Conservation (phyloP, 2,888 invertebrate species). For the Blera fallax region DNA sequence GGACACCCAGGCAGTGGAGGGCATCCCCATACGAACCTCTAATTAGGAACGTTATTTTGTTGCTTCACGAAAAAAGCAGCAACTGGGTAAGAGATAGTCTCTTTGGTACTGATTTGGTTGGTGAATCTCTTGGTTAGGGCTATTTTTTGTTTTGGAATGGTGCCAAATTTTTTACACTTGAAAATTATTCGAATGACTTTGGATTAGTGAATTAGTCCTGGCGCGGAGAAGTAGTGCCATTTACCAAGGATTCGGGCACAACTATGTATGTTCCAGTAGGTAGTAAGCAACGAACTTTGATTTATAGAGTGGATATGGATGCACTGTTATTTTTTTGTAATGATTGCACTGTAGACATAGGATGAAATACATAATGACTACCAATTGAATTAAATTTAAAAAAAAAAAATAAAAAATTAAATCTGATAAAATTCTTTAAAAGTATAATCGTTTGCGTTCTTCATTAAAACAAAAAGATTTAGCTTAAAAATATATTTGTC, state of each 20-base stretch:
- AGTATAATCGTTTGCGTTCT: conserved; percentile 1
- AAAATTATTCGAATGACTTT: not conserved
- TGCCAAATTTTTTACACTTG: conserved; percentile 19
- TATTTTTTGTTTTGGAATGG: not conserved
- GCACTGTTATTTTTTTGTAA: not conserved
- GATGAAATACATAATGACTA: not conserved
- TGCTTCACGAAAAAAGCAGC: conserved; percentile 60
- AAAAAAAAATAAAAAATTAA: not conserved
- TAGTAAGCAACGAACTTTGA: conserved; percentile 20
- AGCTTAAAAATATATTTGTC: conserved; percentile 16
- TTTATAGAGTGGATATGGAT: not conserved
- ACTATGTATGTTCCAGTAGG: conserved; percentile 5
- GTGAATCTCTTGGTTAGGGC: not conserved
- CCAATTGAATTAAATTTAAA: not conserved
- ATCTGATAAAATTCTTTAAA: not conserved
- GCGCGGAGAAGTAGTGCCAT: not conserved
- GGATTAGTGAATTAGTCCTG: not conserved
- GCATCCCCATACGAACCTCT: conserved; percentile 58
- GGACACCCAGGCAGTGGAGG: conserved; percentile 42
- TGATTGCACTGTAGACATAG: not conserved
- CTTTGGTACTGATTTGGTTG: not conserved
- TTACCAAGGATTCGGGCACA: not conserved
- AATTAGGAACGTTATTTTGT: conserved; percentile 64
- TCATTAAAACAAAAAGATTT: not conserved
- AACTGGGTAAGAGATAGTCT: conserved; percentile 40